Conservation (phyloP, 2,113 vertebrate genomes). For the Ammospiza caudacuta region DNA sequence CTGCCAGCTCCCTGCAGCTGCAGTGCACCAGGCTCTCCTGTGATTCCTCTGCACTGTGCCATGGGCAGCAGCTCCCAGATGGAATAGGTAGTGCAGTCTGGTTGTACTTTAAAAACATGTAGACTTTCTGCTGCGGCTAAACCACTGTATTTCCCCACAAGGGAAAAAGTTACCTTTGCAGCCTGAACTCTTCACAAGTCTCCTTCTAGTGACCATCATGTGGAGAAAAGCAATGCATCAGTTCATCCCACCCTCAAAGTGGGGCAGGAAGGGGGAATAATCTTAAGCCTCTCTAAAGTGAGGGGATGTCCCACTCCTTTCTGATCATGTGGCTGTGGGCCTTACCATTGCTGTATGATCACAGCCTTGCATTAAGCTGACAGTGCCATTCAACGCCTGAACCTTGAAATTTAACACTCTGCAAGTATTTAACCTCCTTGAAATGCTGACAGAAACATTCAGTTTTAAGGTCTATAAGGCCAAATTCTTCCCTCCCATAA, state of each 20-base stretch:
- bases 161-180: neutral
- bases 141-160: neutral
- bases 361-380: neutral
- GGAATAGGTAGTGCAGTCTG: neutral
- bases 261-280: neutral
- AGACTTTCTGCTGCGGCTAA: neutral
- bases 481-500: neutral
- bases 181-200: neutral
- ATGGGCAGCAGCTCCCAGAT: neutral
- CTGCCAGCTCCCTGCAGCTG: neutral
- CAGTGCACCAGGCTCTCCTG: fast-evolving
- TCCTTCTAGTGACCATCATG: neutral
- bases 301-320: neutral
- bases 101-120: neutral
- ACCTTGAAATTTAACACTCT: constrained; percentile 9
- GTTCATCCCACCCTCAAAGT: neutral
- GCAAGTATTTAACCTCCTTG: neutral
- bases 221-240: neutral
- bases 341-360: neutral
- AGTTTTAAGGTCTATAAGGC: constrained; percentile 14
- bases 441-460: constrained; percentile 33
- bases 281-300: neutral
- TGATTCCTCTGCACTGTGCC: neutral
- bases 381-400: neutral
- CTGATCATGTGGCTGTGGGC: neutral